phyloP scores from a whole-genome alignment of 2,797 vertebrate genomes.

The Peromyscus nudipes region DNA sequence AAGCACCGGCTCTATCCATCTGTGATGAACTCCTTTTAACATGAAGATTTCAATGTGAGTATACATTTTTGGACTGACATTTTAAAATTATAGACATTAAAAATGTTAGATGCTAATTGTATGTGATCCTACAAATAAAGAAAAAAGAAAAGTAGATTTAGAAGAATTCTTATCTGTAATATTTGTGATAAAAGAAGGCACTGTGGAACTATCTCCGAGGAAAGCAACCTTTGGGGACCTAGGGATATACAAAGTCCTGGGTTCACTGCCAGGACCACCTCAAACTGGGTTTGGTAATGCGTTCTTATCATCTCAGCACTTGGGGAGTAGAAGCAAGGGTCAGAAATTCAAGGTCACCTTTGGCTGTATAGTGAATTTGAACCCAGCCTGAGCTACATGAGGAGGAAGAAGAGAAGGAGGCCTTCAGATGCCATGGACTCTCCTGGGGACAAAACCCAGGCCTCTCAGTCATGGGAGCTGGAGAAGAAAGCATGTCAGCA shows the following conservation, averaged over 20 bases:
- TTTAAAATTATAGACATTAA: background rate
- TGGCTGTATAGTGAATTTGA: background rate
- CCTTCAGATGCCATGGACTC: rapidly evolving
- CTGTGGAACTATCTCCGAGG: rapidly evolving
- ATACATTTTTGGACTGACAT: background rate
- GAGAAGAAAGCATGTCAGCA: background rate
- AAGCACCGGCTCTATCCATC: rapidly evolving
- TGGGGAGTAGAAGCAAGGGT: background rate
- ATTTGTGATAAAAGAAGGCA: rapidly evolving
- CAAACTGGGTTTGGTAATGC: background rate
- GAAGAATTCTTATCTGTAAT: rapidly evolving
- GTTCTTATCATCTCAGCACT: background rate
- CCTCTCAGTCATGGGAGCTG: rapidly evolving
- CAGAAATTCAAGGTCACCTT: background rate
- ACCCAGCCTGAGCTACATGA: background rate
- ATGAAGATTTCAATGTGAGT: background rate
- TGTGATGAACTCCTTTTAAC: rapidly evolving
- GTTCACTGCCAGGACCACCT: background rate
- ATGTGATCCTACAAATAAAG: background rate
- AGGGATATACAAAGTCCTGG: background rate
- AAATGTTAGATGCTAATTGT: background rate
- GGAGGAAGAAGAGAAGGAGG: no score
- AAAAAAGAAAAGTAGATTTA: background rate
- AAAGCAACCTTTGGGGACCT: background rate
- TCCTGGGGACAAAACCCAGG: background rate